These are phyloP conservation scores for Patagioenas fasciata DNA, from an alignment of 2,113 vertebrate species.

Conservation along the genomic window DNA sequence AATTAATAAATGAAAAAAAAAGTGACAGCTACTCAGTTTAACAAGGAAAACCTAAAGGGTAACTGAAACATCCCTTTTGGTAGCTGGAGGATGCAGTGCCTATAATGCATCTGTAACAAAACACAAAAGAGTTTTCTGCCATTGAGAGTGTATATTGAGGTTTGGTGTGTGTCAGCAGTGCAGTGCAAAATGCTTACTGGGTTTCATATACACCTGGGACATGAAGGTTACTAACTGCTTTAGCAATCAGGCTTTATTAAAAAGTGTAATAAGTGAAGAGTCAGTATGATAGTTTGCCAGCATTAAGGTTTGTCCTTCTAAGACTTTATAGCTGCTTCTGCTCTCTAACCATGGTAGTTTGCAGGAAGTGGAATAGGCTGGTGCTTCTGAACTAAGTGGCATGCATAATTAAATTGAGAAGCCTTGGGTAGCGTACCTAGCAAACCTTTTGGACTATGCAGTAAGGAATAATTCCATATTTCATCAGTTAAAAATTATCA, in stretches of 20 bases:
- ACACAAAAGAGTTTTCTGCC: background rate
- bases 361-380: background rate
- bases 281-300: background rate
- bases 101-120: background rate
- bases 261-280: no score
- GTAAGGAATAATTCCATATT: background rate
- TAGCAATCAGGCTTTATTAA: background rate
- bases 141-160: background rate
- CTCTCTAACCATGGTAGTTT: no score
- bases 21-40: background rate
- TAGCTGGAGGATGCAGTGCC: background rate
- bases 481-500: background rate
- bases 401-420: rapidly evolving
- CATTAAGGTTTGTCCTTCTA: no score
- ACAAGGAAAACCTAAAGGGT: background rate
- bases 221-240: background rate
- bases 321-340: background rate
- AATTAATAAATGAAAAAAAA: background rate
- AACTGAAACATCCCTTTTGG: background rate
- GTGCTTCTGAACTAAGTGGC: background rate
- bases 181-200: background rate
- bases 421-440: no score
- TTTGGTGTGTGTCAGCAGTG: background rate
- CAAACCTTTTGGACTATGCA: background rate
- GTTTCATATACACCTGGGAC: background rate